These are phyloP conservation scores for Melanerpes formicivorus DNA, from an alignment of 2,113 vertebrate species.

Conservation along the genomic window DNA sequence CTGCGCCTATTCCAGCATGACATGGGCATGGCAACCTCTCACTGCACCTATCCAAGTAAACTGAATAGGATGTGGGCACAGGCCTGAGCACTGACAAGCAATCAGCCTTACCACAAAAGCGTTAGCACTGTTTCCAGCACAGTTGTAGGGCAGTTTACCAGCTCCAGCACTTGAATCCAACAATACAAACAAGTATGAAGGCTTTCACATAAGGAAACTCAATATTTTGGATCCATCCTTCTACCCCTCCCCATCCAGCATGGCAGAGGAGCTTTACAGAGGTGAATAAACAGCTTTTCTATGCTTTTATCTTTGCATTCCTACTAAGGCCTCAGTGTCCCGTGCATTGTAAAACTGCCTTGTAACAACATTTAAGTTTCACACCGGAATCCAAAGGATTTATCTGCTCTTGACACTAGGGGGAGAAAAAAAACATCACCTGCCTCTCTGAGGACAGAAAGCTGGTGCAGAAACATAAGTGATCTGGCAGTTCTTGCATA, in stretches of 20 bases:
- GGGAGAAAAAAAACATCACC: conserved; percentile 17
- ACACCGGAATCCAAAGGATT: background rate
- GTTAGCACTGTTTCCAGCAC: background rate
- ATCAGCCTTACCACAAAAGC: background rate
- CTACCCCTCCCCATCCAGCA: background rate
- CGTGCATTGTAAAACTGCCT: background rate
- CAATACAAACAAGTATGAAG: background rate
- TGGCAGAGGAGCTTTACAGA: background rate
- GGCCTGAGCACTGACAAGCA: background rate
- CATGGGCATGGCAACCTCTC: background rate
- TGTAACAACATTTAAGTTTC: background rate
- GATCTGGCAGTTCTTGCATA: conserved; percentile 62
- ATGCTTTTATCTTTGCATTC: background rate
- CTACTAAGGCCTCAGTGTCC: background rate
- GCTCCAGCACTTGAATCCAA: background rate
- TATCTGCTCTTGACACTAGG: background rate
- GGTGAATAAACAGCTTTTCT: background rate
- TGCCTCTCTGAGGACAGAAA: conserved; percentile 7
- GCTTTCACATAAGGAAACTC: background rate
- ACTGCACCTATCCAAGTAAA: background rate
- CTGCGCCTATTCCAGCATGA: background rate
- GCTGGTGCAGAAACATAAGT: conserved; percentile 54
- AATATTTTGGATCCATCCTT: background rate
- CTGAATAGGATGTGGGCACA: background rate
- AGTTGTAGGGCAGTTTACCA: background rate